phyloP scores from a whole-genome alignment of 2,888 invertebrate species.

The Ditula angustiorana region DNA sequence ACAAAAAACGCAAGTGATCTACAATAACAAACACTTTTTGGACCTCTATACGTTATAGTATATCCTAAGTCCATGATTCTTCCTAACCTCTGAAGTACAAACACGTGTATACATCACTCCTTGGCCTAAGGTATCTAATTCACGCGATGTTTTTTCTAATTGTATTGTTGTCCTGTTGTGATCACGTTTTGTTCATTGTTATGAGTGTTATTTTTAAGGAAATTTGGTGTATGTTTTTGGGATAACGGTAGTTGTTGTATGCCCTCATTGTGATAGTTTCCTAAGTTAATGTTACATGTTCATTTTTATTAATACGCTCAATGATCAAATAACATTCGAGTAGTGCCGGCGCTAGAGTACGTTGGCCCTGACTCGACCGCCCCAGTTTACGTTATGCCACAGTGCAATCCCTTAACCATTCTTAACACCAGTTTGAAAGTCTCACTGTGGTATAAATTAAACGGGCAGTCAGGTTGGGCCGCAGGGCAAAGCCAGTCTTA shows the following conservation, averaged over 20 bases:
- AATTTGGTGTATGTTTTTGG: constrained; percentile 43
- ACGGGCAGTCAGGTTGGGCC: too few species aligned
- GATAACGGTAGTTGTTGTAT: constrained; percentile 28
- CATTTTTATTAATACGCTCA: constrained; percentile 26
- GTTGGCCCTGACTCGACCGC: too few species aligned
- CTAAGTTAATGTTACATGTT: constrained; percentile 28
- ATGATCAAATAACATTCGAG: constrained; percentile 43
- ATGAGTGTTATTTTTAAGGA: constrained; percentile 47
- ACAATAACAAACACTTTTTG: too few species aligned
- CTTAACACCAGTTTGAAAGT: too few species aligned
- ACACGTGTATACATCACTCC: constrained; percentile 36
- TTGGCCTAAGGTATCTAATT: constrained; percentile 32
- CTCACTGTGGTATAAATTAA: too few species aligned
- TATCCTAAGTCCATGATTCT: too few species aligned
- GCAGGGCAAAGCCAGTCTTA: too few species aligned
- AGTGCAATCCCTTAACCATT: too few species aligned
- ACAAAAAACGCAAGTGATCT: too few species aligned
- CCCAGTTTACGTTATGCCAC: too few species aligned
- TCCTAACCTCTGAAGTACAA: constrained; percentile 46
- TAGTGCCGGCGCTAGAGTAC: neutral
- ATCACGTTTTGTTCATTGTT: constrained; percentile 53
- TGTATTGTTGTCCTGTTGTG: constrained; percentile 30
- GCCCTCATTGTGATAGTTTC: constrained; percentile 17
- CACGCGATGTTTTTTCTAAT: constrained; percentile 41
- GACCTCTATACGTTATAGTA: too few species aligned